Evolutionary conservation across 2,888 invertebrate species (phyloP), one percentile per base, ranked within the genome.

Genomic region (Meloe dianella): DNA sequence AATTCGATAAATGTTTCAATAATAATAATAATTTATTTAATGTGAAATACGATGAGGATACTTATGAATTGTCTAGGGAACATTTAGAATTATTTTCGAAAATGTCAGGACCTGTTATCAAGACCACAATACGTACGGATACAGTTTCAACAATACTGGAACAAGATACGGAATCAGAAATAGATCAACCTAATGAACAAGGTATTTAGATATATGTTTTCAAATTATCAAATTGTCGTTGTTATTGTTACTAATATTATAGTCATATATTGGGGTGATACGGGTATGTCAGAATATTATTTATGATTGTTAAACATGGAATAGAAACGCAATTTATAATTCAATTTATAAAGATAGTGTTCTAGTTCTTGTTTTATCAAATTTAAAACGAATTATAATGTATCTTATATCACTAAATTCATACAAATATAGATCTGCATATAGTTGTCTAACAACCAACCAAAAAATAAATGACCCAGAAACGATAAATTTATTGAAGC

Each of bases 141-240:
- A 83, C 82, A 1, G 80, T 83, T 60, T 82, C 83, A 0, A 83
- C 83, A 0, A 79, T 81, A 64, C 68, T 83, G 65, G 82, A 83
- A 60, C 81, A 82, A 30, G 80, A 80, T 51, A 69, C 72, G 17
- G 80, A 80, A 58, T 77, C 74, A 64, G 80, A 81, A 47, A 61
- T 67, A 27, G 77, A 78, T 2, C 75, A 76, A 51, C 64, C 61
- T 30, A 71, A 73, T 7, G 74, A 73, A 30, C 67, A 67, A 65
- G 75, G 41, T 41, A 38, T 38, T 38, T 12, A 41, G 5, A n/a
- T 41, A 38, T 38, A n/a, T 2, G n/a, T n/a, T n/a, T n/a, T n/a
- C n/a, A 5, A 17, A 41, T 41, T 41, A 41, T 41, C 41, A 41
- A 35, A 41, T 41, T 41, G 41, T 12, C 2, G 8, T 7, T n/a